phyloP scores from a whole-genome alignment of 2,888 invertebrate species.

The Plebejus argus region DNA sequence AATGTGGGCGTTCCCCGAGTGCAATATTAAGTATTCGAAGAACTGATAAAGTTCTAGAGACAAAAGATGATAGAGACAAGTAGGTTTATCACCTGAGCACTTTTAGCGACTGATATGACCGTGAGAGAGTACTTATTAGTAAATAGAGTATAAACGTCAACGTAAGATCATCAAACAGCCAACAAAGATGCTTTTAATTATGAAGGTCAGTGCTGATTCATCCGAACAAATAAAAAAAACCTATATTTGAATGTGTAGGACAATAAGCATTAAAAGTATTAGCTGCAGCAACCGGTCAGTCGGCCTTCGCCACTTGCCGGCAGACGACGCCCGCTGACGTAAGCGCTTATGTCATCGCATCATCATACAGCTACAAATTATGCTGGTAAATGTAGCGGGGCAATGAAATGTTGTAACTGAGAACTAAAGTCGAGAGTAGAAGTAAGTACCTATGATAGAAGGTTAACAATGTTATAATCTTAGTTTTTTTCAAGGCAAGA shows the following conservation, averaged over 20 bases:
- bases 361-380: too few species aligned
- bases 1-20: background rate
- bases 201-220: slow-evolving; percentile 14
- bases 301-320: slow-evolving; percentile 66
- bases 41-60: background rate
- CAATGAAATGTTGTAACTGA: too few species aligned
- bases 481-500: too few species aligned
- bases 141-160: background rate
- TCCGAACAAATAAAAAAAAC: background rate
- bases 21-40: background rate
- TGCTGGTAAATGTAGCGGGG: too few species aligned
- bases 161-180: background rate
- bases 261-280: slow-evolving; percentile 8
- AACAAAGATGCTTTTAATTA: background rate
- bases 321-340: slow-evolving; percentile 73
- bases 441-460: too few species aligned
- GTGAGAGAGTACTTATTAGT: background rate
- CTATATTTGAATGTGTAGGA: background rate
- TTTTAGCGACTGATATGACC: background rate
- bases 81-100: background rate
- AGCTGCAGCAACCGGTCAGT: slow-evolving; percentile 56
- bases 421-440: too few species aligned
- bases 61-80: background rate
- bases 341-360: slow-evolving; percentile 74
- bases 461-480: too few species aligned